A percentile compares a stretch with the other conserved stretches of the same genome.
These are phyloP conservation scores for Synanthedon andrenaeformis DNA, from an alignment of 2,888 invertebrate genomes.

Conservation along the genomic window DNA sequence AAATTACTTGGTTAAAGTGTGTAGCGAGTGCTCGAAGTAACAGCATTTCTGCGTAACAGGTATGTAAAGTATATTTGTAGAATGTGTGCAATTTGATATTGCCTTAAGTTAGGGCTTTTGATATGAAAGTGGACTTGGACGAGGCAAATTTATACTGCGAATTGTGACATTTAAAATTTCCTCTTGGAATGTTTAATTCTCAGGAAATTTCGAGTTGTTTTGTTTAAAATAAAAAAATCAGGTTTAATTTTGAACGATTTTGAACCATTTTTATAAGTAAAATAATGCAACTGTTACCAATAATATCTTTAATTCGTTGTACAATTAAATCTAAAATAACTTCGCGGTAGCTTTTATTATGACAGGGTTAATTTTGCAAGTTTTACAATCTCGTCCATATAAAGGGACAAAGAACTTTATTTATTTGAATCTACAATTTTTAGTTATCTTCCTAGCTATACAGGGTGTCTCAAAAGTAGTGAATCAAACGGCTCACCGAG, in stretches of 20 bases:
- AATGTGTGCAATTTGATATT: constrained; percentile 13
- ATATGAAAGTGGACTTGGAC: background rate
- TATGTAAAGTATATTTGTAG: constrained; percentile 41
- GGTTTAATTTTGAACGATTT: too few species aligned
- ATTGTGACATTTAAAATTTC: too few species aligned
- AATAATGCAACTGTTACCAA: too few species aligned
- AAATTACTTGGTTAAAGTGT: constrained; percentile 47
- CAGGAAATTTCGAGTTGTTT: too few species aligned
- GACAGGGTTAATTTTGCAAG: constrained; percentile 47
- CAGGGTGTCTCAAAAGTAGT: too few species aligned
- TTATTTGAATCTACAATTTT: background rate
- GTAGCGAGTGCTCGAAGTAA: constrained; percentile 45
- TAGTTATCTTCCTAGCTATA: background rate
- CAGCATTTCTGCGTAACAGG: constrained; percentile 42
- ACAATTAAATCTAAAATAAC: background rate
- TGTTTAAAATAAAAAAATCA: too few species aligned
- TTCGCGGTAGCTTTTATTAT: constrained; percentile 19
- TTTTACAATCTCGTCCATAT: constrained; percentile 3
- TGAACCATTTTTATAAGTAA: too few species aligned
- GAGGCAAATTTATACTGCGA: too few species aligned
- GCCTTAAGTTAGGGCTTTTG: background rate
- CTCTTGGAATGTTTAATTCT: too few species aligned
- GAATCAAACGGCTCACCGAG: too few species aligned
- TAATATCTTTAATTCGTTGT: too few species aligned
- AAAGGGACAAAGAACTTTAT: background rate